phyloP scores from a whole-genome alignment of 2,113 vertebrate species.

The Ascaphus truei region DNA sequence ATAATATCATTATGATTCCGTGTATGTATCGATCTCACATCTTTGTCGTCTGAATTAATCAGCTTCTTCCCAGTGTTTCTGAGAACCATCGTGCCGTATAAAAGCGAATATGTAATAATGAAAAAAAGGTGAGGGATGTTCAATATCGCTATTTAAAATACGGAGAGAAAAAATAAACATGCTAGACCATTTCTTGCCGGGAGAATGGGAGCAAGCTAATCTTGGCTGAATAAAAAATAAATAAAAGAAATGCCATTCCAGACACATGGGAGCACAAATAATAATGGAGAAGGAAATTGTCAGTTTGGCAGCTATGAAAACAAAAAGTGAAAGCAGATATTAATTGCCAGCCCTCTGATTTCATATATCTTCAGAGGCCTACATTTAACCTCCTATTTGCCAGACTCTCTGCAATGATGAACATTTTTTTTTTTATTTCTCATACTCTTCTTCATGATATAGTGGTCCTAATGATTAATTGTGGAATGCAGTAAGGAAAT shows the following conservation, averaged over 20 bases:
- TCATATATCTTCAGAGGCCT: no score
- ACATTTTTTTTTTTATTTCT: no score
- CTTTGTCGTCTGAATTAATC: background rate
- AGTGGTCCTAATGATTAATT: no score
- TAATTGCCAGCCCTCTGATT: slow-evolving; percentile 25
- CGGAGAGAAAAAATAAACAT: background rate
- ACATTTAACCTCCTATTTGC: no score
- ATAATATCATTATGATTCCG: background rate
- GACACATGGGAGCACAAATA: slow-evolving; percentile 15
- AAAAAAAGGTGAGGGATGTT: slow-evolving; percentile 8
- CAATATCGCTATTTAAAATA: slow-evolving; percentile 2
- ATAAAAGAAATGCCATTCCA: slow-evolving; percentile 4
- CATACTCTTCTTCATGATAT: no score
- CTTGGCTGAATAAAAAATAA: background rate
- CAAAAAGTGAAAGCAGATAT: slow-evolving; percentile 22
- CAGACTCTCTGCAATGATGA: no score
- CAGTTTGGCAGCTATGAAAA: slow-evolving; percentile 29
- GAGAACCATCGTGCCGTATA: background rate
- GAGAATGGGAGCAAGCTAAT: slow-evolving; percentile 1
- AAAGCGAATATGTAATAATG: slow-evolving; percentile 25
- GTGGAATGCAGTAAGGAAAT: no score
- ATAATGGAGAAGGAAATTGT: slow-evolving; percentile 19
- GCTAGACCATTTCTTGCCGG: slow-evolving; percentile 1
- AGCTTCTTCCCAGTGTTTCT: background rate
- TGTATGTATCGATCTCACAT: background rate